Conservation (phyloP, 2,113 vertebrate species). For the Pterocles burchelli region DNA sequence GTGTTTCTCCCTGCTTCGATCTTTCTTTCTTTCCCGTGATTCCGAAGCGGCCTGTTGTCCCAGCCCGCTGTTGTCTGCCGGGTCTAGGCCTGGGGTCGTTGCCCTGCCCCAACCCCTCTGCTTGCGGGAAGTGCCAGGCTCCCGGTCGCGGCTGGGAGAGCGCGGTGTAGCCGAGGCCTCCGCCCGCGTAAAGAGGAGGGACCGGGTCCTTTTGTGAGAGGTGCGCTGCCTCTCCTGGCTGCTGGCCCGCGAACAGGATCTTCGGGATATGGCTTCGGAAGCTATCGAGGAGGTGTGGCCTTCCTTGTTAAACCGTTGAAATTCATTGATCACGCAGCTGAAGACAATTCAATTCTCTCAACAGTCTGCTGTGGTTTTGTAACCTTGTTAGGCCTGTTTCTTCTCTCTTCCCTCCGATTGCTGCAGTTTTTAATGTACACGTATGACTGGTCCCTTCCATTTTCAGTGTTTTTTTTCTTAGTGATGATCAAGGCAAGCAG, state of each 20-base stretch:
- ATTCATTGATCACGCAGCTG: neutral
- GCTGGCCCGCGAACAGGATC: neutral
- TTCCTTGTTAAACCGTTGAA: neutral
- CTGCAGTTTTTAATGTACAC: neutral
- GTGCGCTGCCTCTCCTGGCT: neutral
- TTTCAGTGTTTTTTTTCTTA: neutral
- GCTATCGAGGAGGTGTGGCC: neutral
- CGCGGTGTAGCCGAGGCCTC: neutral
- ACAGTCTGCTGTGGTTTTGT: neutral
- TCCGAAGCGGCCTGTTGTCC: neutral
- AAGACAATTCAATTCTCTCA: neutral
- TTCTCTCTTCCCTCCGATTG: neutral
- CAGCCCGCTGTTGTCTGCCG: neutral
- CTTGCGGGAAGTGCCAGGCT: neutral
- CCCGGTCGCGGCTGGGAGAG: neutral
- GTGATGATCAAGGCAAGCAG: neutral
- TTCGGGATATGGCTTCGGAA: neutral
- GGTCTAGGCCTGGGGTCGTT: neutral
- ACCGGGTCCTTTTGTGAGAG: neutral
- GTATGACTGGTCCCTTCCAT: neutral
- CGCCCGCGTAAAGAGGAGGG: neutral
- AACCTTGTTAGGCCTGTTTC: neutral
- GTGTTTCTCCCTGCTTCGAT: neutral
- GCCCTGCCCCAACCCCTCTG: neutral
- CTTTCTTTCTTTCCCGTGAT: neutral